Evolutionary conservation across 2,797 vertebrate genomes (phyloP), one percentile per base, ranked within the genome.

Genomic region (Anabacerthia variegaticeps): DNA sequence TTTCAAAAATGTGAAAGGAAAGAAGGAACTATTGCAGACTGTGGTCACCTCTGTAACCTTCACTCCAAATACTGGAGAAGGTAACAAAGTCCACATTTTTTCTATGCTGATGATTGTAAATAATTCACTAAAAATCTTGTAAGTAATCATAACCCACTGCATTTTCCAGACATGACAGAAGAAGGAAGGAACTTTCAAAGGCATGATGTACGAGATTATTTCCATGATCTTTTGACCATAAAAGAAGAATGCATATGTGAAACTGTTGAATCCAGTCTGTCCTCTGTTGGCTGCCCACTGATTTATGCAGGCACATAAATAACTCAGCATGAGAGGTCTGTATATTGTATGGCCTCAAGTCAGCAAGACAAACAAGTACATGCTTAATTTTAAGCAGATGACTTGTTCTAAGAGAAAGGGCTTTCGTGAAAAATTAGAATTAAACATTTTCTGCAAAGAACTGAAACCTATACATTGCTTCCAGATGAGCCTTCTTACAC

Each of bases 301-400:
- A 87, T 94, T 95, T 80, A 94, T 88, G 54, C 68, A 83, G 80
- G 34, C 71, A 85, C 32, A 90, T 87, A 93, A 86, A 94, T 92
- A 94, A 65, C 80, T 92, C 54, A 77, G 61, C 59, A 82, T 94
- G 88, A 94, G 81, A 95, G 55, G 9, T 48, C 81, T 91, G 63
- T 77, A 21, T 85, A 34, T 71, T 82, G 27, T 58, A 79, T 74
- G 67, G 88, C 63, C 61, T 90, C 85, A 83, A 96, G 74, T 94
- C 77, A 94, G 56, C 61, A 95, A 95, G 89, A 77, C 86, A 93
- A 92, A 94, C 63, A 95, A 91, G 63, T 89, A 87, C 37, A 85
- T 72, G 74, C 49, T 17, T 96, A 96, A 96, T 92, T 95, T 93
- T 95, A 95, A 95, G 94, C 93, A 96, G 88, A 95, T 95, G 86